Conservation (phyloP, 2,888 invertebrate genomes). For the Drosophila nr. perissopoda region DNA sequence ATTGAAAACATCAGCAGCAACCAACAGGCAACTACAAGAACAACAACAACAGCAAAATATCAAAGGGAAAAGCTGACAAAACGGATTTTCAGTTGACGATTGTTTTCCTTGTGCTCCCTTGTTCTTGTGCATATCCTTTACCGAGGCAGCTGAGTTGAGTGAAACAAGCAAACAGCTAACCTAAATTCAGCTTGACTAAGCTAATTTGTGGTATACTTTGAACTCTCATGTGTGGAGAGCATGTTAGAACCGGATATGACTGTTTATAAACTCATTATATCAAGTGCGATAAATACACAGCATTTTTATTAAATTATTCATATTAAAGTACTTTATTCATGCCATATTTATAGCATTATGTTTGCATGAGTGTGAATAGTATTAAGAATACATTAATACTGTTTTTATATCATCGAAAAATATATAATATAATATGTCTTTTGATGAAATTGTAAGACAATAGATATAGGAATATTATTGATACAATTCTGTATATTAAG, state of each 20-base stretch:
- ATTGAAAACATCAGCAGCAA: conserved; percentile 51
- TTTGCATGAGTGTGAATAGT: neutral
- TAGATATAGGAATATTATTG: neutral
- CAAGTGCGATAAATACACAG: neutral
- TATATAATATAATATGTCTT: neutral
- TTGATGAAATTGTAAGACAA: neutral
- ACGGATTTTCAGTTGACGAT: conserved; percentile 6
- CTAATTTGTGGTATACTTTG: neutral
- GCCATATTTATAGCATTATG: neutral
- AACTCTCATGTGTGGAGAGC: neutral
- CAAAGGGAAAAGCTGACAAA: conserved; percentile 21
- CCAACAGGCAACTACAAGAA: conserved; percentile 2
- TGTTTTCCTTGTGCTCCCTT: neutral
- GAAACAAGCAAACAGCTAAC: neutral
- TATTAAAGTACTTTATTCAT: neutral
- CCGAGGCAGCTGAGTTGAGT: neutral
- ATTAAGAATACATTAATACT: neutral
- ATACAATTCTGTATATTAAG: neutral
- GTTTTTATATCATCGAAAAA: neutral
- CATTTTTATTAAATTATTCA: neutral
- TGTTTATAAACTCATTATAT: neutral
- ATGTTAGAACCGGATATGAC: neutral
- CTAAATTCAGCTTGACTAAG: neutral
- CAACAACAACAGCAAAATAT: conserved; percentile 16
- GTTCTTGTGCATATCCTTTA: neutral